Percentiles rank a stretch among this genome's conserved stretches.
Conservation (phyloP, 2,797 vertebrate genomes). For the Macroramphosus scolopax region DNA sequence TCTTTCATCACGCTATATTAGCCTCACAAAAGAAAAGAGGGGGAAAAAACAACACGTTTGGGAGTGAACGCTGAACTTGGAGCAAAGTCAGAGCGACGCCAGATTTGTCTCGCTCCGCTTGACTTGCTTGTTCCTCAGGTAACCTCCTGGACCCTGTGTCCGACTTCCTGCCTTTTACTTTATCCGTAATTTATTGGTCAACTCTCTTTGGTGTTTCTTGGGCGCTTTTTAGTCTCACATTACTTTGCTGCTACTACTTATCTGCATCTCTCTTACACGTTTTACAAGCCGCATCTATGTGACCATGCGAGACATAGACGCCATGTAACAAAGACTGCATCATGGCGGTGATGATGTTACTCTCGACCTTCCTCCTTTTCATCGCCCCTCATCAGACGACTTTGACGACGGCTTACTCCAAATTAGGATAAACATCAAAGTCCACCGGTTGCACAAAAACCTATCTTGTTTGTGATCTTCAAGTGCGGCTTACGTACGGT, state of each 20-base stretch:
- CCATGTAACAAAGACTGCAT: conserved; percentile 24
- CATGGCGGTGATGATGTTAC: conserved; percentile 13
- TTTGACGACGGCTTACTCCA: conserved; percentile 14
- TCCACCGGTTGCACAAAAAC: conserved; percentile 32
- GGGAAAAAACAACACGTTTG: not conserved
- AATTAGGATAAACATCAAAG: conserved; percentile 50
- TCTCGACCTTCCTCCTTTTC: conserved; percentile 27
- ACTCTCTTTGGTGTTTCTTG: too few relatives aligned
- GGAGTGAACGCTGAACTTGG: conserved; percentile 25
- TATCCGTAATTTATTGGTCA: too few relatives aligned
- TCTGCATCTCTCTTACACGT: too few relatives aligned
- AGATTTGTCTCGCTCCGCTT: conserved; percentile 7
- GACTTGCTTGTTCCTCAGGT: too few relatives aligned
- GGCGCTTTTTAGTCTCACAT: too few relatives aligned
- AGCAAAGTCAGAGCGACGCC: conserved; percentile 13
- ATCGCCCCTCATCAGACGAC: conserved; percentile 25
- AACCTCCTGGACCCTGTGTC: too few relatives aligned
- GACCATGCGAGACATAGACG: conserved; percentile 3
- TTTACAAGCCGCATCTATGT: not conserved
- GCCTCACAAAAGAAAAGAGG: conserved; percentile 11
- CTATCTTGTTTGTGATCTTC: conserved; percentile 28
- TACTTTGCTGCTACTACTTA: too few relatives aligned
- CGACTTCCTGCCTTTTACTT: too few relatives aligned
- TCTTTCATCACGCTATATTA: conserved; percentile 53
- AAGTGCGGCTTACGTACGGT: conserved; percentile 34